A percentile compares a stretch with the other conserved stretches of the same genome.
These are phyloP conservation scores for Calycopis cecrops DNA, from an alignment of 1,140 invertebrate species.

Conservation along the genomic window DNA sequence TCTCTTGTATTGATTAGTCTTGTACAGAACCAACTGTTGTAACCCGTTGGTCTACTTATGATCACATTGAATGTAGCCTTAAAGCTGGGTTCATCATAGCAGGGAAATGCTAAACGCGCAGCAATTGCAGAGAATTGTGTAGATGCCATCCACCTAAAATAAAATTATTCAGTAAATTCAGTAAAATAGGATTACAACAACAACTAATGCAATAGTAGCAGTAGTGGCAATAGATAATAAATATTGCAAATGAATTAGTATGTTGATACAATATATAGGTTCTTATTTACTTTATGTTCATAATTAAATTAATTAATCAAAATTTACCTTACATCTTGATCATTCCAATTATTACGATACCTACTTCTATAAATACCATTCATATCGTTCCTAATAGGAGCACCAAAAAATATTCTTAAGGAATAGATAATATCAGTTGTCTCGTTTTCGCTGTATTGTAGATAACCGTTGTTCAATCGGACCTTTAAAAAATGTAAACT, in stretches of 20 bases:
- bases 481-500: slow-evolving; percentile 41
- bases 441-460: slow-evolving; percentile 32
- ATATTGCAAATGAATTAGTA: no score
- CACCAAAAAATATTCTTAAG: slow-evolving; percentile 68
- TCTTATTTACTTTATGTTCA: no score
- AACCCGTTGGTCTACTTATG: slow-evolving; percentile 37
- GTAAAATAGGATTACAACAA: no score
- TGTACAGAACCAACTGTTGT: slow-evolving; percentile 48
- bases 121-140: slow-evolving; percentile 89
- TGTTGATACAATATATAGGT: no score
- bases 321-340: slow-evolving; percentile 29
- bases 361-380: slow-evolving; percentile 87
- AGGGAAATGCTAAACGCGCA: slow-evolving; percentile 89
- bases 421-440: slow-evolving; percentile 38
- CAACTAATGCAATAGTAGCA: no score
- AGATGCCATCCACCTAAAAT: slow-evolving; percentile 74
- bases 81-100: slow-evolving; percentile 91
- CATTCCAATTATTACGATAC: slow-evolving; percentile 70
- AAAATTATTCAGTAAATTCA: no score
- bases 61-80: slow-evolving; percentile 86
- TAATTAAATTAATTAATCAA: no score
- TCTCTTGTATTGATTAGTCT: slow-evolving; percentile 18
- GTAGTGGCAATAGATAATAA: no score
- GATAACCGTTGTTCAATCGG: slow-evolving; percentile 28
- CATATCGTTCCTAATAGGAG: slow-evolving; percentile 75